phyloP scores from a whole-genome alignment of 2,888 invertebrate genomes.

The Ptychoptera contaminata region DNA sequence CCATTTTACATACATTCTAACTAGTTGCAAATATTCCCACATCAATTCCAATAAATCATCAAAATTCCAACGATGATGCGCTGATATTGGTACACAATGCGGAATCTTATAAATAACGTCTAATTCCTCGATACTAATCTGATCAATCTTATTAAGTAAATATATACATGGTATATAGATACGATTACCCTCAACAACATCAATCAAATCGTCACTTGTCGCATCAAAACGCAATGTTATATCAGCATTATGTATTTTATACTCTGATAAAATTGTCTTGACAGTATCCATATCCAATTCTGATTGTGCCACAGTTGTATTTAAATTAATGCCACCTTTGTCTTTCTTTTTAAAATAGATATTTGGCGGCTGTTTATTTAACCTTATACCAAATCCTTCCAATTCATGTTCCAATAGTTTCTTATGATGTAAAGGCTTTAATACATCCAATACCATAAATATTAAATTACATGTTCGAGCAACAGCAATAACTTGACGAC shows the following conservation, averaged over 20 bases:
- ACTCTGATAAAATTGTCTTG: conserved; percentile 90
- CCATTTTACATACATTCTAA: conserved; percentile 59
- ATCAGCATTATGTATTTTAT: conserved; percentile 98
- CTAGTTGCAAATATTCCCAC: conserved; percentile 93
- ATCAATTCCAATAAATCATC: conserved; percentile 93
- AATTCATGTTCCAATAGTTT: conserved; percentile 91
- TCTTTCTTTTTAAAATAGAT: conserved; percentile 94
- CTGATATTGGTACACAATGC: conserved; percentile 99
- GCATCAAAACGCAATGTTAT: conserved; percentile 89
- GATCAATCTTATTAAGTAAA: conserved; percentile 96
- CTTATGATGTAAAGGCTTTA: conserved; percentile 95
- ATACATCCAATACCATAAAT: conserved; percentile 92
- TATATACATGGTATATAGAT: conserved; percentile 98
- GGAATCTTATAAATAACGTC: conserved; percentile 99
- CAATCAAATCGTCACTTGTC: conserved; percentile 93
- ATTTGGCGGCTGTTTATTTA: conserved; percentile 94
- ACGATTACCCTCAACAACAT: conserved; percentile 96
- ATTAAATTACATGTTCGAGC: conserved; percentile 96
- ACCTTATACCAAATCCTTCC: conserved; percentile 93
- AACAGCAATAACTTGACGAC: conserved; percentile 97
- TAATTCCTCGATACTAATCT: conserved; percentile 88
- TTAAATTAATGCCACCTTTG: conserved; percentile 96
- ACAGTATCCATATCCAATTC: conserved; percentile 92
- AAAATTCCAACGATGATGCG: conserved; percentile 99
- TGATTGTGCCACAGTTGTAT: conserved; percentile 76